Percentiles rank a stretch among this genome's conserved stretches.
phyloP scores from a whole-genome alignment of 2,888 invertebrate genomes.

The Spialia ferax region DNA sequence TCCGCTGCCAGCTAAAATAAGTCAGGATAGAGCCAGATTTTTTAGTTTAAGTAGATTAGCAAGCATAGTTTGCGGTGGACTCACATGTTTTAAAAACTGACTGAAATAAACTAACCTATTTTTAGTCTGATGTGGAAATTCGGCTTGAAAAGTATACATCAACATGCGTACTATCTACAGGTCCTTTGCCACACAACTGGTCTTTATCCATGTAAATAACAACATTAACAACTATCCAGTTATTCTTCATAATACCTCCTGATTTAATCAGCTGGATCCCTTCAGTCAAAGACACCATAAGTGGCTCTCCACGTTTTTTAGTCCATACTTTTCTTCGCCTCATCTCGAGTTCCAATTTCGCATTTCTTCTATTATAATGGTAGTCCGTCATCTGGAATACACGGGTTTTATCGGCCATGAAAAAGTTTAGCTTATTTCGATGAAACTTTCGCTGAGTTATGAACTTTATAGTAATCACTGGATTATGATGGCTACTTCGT shows the following conservation, averaged over 20 bases:
- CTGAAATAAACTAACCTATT: too few species aligned
- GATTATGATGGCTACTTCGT: too few species aligned
- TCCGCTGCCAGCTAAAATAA: too few species aligned
- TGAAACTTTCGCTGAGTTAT: background rate
- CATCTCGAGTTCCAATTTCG: conserved; percentile 64
- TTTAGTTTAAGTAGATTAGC: too few species aligned
- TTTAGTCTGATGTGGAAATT: too few species aligned
- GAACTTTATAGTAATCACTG: background rate
- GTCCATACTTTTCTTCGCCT: conserved; percentile 64
- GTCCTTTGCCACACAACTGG: too few species aligned
- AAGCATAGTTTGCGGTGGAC: too few species aligned
- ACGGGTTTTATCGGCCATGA: background rate
- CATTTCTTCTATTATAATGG: conserved; percentile 68
- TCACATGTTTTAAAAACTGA: too few species aligned
- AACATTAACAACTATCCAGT: background rate
- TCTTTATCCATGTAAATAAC: too few species aligned
- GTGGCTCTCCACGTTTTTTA: conserved; percentile 57
- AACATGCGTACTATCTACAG: too few species aligned
- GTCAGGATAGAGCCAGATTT: too few species aligned
- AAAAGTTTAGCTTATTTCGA: conserved; percentile 10
- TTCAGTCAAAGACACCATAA: conserved; percentile 41
- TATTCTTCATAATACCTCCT: conserved; percentile 59
- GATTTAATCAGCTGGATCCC: conserved; percentile 69
- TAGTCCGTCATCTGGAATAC: conserved; percentile 60
- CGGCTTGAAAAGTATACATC: too few species aligned